Conservation (phyloP, 2,113 vertebrate genomes). For the Phrynosoma platyrhinos region DNA sequence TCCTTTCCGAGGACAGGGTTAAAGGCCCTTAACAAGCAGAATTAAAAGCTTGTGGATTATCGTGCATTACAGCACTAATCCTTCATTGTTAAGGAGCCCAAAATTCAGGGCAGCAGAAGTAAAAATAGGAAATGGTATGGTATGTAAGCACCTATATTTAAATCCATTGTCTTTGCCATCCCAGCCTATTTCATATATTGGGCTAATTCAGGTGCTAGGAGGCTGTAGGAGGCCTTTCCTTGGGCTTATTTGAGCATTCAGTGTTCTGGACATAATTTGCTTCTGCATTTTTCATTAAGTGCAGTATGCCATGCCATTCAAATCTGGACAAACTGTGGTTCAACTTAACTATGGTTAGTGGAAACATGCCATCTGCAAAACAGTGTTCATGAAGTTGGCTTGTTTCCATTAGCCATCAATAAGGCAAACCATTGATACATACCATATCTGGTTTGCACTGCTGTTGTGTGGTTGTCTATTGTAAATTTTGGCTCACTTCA, state of each 20-base stretch:
- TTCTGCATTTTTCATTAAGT: neutral
- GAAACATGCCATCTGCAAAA: neutral
- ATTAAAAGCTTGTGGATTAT: constrained; percentile 5
- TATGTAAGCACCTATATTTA: neutral
- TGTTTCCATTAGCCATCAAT: neutral
- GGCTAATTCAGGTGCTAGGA: neutral
- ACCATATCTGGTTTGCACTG: no score
- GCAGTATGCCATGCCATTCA: neutral
- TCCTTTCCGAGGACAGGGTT: neutral
- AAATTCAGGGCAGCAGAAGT: neutral
- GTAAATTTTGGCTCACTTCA: no score
- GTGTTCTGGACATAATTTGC: neutral
- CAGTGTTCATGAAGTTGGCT: neutral
- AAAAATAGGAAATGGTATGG: constrained; percentile 14
- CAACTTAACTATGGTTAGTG: neutral
- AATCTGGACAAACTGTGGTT: neutral
- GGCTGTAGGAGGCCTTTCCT: neutral
- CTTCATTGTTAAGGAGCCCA: constrained; percentile 11
- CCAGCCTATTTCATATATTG: neutral
- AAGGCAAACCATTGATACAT: neutral
- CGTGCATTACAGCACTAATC: constrained; percentile 10
- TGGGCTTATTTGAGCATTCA: neutral
- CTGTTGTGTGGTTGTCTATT: no score
- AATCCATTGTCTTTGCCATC: neutral
- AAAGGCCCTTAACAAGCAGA: neutral